These are phyloP conservation scores for Gortyna flavago DNA, from an alignment of 2,888 invertebrate species.

Conservation along the genomic window DNA sequence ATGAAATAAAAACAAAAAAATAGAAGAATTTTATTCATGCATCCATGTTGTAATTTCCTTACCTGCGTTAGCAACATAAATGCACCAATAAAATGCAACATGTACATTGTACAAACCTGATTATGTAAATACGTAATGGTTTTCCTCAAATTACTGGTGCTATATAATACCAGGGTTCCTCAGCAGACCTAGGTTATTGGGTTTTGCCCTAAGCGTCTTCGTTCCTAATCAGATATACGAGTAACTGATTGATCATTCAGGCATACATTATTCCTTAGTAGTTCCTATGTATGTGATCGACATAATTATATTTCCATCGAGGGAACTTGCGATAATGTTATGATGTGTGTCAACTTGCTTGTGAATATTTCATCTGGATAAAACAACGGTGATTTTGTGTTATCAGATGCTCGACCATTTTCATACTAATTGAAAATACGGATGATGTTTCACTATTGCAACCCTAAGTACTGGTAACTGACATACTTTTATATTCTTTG, in stretches of 20 bases:
- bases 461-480: background rate
- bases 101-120: slow-evolving; percentile 5
- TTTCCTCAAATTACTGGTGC: slow-evolving; percentile 12
- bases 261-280: slow-evolving; percentile 34
- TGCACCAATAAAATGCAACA: slow-evolving; percentile 24
- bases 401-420: background rate
- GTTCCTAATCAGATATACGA: slow-evolving; percentile 34
- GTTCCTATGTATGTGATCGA: slow-evolving; percentile 37
- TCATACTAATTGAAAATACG: background rate
- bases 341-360: background rate
- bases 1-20: background rate
- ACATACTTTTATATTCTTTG: background rate
- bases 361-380: background rate
- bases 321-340: background rate
- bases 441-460: background rate
- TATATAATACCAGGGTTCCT: background rate
- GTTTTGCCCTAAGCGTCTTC: slow-evolving; percentile 3
- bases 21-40: background rate
- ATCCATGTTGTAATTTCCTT: slow-evolving; percentile 5
- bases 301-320: slow-evolving; percentile 20
- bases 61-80: background rate
- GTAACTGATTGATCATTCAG: slow-evolving; percentile 32
- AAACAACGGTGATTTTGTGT: background rate
- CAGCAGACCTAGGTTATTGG: background rate
- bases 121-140: slow-evolving; percentile 9